Evolutionary conservation across 2,797 vertebrate genomes (phyloP), one percentile per base, ranked within the genome.

Genomic region (Pangasius sanitwongsei): DNA sequence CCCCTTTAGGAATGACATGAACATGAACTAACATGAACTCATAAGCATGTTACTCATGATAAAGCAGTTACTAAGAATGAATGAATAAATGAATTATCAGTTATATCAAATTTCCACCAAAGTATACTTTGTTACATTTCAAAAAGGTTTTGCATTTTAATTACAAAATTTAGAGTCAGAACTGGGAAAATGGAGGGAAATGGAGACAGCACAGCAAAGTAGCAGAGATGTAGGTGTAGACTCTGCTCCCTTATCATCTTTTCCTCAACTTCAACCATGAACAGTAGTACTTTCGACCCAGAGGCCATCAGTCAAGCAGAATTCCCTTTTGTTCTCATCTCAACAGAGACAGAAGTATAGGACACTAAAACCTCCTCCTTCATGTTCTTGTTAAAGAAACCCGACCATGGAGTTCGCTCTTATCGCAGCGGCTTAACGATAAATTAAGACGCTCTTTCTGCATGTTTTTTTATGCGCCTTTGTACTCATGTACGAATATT

Each of bases 401-500:
- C 37, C 16, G 48, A 59, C 28, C 7, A 48, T n/a, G 9, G 87
- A 86, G 85, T 87, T 87, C 23, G 16, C 34, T 96, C 91, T 97
- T 96, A 97, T 97, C 96, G 96, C 95, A 94, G 95, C 94, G 95
- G 96, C 96, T 96, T 95, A 95, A 96, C 95, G 96, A 97, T 96
- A 95, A 95, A 97, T 97, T 96, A 87, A 96, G 96, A 97, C 92
- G 91, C 91, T 93, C 93, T 93, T 95, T 95, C 41, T 93, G 92
- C 94, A 92, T 91, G 59, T 89, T 96, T 91, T 96, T 90, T 95
- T 93, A 95, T 95, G 93, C 92, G 94, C 88, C 95, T 97, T 97
- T 97, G 97, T 97, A 96, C 97, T 97, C 96, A 95, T 97, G 97
- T 96, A 97, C 96, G 97, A 97, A 98, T 97, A 98, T 97, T 98